Evolutionary conservation across 2,113 vertebrate species (phyloP), one percentile per base, ranked within the genome.

Genomic region (Edolisoma coerulescens): DNA sequence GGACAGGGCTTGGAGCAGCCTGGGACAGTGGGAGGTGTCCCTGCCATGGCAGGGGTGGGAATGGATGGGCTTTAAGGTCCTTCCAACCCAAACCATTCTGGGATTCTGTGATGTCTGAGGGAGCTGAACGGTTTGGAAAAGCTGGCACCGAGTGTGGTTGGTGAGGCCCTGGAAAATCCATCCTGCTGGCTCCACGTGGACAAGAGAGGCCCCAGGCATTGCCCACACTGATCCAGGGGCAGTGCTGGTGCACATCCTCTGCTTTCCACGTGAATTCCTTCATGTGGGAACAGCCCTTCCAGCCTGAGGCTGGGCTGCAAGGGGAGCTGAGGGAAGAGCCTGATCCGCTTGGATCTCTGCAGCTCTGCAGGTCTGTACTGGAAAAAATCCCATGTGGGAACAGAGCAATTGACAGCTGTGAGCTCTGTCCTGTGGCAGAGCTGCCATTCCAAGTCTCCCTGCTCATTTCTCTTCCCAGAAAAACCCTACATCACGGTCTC

Each of bases 401-500:
- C 41, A 35, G 39, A 6, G 2, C 63, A 61, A 1, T 12, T 24
- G 15, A 7, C 45, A 41, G 77, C 4, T 20, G 67, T 8, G 39
- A 84, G 49, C 15, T 2, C 16, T 35, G 50, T 30, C 7, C 39
- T 16, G 41, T 19, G 71, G 13, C 45, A n/a, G 27, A 27, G 32
- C 61, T 88, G 56, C 68, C 73, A 49, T 49, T 15, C 27, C 65
- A 59, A 44, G 8, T 59, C 30, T 39, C 78, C 37, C 50, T 74
- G 28, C 53, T 67, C 39, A 0, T 79, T 91, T 94, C 82, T 94
- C 60, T 98, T 96, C 50, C 96, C 89, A 99, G 99, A 99, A 57
- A 98, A 98, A 92, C 97, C 98, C 42, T 99, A 97, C 95, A 69
- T 99, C 33, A 97, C 86, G 0, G 74, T 98, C 33, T 97, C 94